Percentiles rank a stretch among this genome's conserved stretches.
Evolutionary conservation across 2,113 vertebrate genomes (phyloP).

Genomic region (Corythornis cristatus): DNA sequence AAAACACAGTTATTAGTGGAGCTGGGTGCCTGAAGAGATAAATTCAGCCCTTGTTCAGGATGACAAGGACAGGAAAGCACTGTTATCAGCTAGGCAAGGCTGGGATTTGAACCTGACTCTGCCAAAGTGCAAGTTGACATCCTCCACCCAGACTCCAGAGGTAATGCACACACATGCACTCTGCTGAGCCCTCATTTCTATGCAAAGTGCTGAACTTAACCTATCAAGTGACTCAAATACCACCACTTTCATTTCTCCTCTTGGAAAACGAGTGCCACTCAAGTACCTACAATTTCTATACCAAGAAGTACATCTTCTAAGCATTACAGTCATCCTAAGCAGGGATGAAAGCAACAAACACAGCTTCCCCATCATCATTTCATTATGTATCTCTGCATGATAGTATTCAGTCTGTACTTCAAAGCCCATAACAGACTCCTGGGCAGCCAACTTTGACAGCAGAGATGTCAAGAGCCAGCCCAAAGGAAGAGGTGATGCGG

Average conservation of each 20-base stretch:
- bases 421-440: not conserved
- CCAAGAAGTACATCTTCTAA: not conserved
- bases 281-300: not conserved
- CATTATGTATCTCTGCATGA: accelerated
- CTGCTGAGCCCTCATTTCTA: not conserved
- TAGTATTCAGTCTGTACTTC: not conserved
- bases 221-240: not conserved
- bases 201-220: not conserved
- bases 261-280: not conserved
- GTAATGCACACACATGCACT: not conserved
- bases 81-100: not conserved
- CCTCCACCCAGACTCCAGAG: not conserved
- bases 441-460: not conserved
- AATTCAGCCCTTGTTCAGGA: not conserved
- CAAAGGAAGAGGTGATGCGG: not conserved
- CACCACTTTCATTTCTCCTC: not conserved
- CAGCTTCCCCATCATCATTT: not conserved
- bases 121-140: not conserved
- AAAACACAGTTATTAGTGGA: not conserved
- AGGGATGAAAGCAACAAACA: not conserved
- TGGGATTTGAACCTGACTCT: not conserved
- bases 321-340: not conserved
- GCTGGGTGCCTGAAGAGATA: not conserved
- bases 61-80: conserved; percentile 18
- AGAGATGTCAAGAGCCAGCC: not conserved